Evolutionary conservation across 1,140 invertebrate species (phyloP).

Genomic region (Diorhabda sublineata): DNA sequence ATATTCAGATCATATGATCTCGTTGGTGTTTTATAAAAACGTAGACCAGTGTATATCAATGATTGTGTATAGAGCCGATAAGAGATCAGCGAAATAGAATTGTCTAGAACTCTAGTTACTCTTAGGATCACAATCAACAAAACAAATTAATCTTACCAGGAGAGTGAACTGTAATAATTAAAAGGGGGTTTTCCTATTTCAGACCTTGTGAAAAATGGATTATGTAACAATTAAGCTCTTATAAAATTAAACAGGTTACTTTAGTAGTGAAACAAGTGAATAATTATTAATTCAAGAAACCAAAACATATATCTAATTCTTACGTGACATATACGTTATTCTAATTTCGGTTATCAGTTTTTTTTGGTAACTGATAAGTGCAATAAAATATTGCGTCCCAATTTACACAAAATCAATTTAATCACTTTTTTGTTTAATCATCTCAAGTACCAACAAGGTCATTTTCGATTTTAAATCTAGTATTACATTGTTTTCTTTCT

Average conservation of each 20-base stretch:
- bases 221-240: too few species aligned
- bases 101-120: too few species aligned
- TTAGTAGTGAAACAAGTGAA: neutral
- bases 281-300: neutral
- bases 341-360: neutral
- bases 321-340: neutral
- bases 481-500: constrained; percentile 15
- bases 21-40: too few species aligned
- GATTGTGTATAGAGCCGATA: too few species aligned
- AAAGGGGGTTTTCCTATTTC: too few species aligned
- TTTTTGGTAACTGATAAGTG: neutral
- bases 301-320: neutral
- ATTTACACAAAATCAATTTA: constrained; percentile 1
- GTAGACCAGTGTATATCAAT: too few species aligned
- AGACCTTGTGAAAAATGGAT: too few species aligned
- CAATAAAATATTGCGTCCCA: constrained; percentile 4
- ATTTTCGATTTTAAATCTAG: constrained; percentile 11
- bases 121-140: too few species aligned
- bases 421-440: neutral
- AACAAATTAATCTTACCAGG: too few species aligned
- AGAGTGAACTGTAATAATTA: too few species aligned
- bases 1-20: too few species aligned
- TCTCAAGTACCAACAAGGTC: constrained; percentile 15
- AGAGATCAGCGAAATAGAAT: too few species aligned
- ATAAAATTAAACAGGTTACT: neutral